phyloP scores from a whole-genome alignment of 2,888 invertebrate genomes.

The Cephus nigrinus region DNA sequence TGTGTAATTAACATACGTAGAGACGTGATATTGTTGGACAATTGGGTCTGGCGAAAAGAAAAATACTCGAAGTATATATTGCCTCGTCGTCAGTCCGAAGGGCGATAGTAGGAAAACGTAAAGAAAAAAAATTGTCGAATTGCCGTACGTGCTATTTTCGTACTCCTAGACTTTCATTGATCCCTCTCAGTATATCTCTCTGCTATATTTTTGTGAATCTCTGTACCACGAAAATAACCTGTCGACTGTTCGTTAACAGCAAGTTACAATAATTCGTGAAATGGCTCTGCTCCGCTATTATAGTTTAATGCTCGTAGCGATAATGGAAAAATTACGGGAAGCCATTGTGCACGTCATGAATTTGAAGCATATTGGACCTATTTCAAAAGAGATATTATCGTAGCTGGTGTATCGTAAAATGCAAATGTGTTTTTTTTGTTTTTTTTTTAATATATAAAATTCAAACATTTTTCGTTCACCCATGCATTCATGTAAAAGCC shows the following conservation, averaged over 20 bases:
- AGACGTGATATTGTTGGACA: neutral
- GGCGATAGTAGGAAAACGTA: neutral
- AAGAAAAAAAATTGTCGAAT: neutral
- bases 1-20: conserved; percentile 26
- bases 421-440: neutral
- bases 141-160: neutral
- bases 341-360: neutral
- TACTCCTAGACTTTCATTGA: neutral
- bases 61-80: neutral
- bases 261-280: neutral
- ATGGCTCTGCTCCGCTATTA: neutral
- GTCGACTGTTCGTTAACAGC: neutral
- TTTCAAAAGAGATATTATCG: neutral
- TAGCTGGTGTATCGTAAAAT: neutral
- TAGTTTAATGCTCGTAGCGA: neutral
- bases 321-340: neutral
- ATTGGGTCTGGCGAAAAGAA: neutral
- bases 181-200: neutral
- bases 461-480: neutral
- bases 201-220: neutral
- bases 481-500: neutral
- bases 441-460: neutral
- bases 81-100: neutral
- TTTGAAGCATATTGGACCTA: neutral
- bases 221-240: neutral